Percentiles rank a stretch among this genome's conserved stretches.
These are phyloP conservation scores for Zosterops hypoxanthus DNA, from an alignment of 2,113 vertebrate genomes.

Conservation along the genomic window DNA sequence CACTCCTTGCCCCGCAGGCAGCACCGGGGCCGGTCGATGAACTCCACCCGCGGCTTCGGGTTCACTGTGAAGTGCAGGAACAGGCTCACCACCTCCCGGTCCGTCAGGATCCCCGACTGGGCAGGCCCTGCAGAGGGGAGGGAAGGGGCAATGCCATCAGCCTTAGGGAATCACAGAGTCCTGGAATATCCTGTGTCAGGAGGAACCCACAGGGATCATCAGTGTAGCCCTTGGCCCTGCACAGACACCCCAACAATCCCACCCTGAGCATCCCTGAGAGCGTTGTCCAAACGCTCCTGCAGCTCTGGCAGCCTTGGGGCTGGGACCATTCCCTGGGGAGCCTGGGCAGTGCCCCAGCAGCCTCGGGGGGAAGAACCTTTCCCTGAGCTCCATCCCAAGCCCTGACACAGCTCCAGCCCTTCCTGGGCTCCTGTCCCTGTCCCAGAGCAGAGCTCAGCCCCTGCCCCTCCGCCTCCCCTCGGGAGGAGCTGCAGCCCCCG, in stretches of 20 bases:
- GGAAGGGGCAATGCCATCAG: fast-evolving
- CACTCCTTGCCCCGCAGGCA: constrained; percentile 96
- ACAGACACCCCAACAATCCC: not conserved
- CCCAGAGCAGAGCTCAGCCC: not conserved
- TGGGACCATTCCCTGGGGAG: not conserved
- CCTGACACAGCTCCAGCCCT: not conserved
- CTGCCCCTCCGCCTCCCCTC: not conserved
- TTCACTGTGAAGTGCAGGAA: constrained; percentile 98
- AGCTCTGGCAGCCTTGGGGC: not conserved
- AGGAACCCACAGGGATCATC: not conserved
- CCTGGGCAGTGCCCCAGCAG: not conserved
- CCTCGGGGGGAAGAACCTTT: not conserved
- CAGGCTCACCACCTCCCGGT: constrained; percentile 94
- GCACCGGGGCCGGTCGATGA: constrained; percentile 94
- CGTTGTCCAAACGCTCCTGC: not conserved
- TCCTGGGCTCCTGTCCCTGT: not conserved
- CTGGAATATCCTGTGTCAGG: not conserved
- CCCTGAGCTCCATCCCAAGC: not conserved
- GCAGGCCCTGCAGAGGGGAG: constrained; percentile 82
- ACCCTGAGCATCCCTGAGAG: not conserved
- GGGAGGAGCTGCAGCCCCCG: no score
- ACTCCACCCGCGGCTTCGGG: constrained; percentile 93
- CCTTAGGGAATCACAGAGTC: not conserved
- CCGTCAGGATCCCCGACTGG: constrained; percentile 93
- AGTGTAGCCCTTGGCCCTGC: fast-evolving